phyloP scores from a whole-genome alignment of 2,113 vertebrate species.

The Trichomycterus rosablanca region DNA sequence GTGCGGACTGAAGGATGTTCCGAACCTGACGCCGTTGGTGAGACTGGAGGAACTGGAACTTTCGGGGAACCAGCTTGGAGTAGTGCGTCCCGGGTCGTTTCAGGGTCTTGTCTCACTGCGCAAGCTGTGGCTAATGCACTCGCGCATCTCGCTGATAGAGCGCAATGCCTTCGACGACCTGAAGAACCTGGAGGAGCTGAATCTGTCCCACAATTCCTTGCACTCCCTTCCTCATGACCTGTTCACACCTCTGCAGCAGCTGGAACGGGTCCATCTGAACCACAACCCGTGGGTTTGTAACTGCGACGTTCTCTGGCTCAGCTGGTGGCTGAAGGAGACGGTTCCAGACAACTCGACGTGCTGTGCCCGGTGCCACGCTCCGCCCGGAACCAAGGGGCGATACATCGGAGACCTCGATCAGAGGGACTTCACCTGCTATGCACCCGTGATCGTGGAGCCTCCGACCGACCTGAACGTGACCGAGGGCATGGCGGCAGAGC shows the following conservation, averaged over 20 bases:
- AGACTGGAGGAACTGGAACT: slow-evolving; percentile 88
- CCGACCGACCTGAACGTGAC: slow-evolving; percentile 96
- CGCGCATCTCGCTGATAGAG: slow-evolving; percentile 86
- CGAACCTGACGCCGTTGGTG: slow-evolving; percentile 85
- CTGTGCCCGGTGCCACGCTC: slow-evolving; percentile 92
- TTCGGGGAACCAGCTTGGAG: slow-evolving; percentile 85
- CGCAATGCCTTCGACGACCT: slow-evolving; percentile 96
- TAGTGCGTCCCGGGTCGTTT: slow-evolving; percentile 87
- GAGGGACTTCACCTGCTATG: slow-evolving; percentile 92
- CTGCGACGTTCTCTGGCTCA: slow-evolving; percentile 93
- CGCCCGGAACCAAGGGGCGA: slow-evolving; percentile 80
- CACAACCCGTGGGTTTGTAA: slow-evolving; percentile 98
- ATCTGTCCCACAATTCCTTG: slow-evolving; percentile 91
- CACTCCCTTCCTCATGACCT: slow-evolving; percentile 94
- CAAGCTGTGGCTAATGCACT: slow-evolving; percentile 97
- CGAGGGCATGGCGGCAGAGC: slow-evolving; percentile 93
- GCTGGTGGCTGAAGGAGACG: slow-evolving; percentile 97
- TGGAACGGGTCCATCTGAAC: slow-evolving; percentile 92
- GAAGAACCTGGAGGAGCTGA: slow-evolving; percentile 91
- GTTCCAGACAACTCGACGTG: slow-evolving; percentile 95
- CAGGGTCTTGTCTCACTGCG: slow-evolving; percentile 85
- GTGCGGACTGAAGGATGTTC: slow-evolving; percentile 95
- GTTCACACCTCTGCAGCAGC: slow-evolving; percentile 87
- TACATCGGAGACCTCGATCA: slow-evolving; percentile 93
- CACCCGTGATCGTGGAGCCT: slow-evolving; percentile 93